Evolutionary conservation across 2,888 invertebrate genomes (phyloP).

Genomic region (Caenorhabditis panamensis): DNA sequence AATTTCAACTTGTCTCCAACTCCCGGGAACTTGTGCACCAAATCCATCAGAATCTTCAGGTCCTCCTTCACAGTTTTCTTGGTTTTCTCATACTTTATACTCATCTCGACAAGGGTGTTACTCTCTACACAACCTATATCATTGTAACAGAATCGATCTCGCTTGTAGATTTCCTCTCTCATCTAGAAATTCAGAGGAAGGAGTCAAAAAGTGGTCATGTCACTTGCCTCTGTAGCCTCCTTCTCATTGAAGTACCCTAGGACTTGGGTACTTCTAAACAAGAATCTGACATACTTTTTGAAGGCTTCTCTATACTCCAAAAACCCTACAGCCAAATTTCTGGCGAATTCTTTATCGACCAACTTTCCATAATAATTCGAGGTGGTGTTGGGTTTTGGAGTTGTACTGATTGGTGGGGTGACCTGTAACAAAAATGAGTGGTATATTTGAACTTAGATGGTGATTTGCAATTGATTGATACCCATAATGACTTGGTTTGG

Average conservation of each 20-base stretch:
- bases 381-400: background rate
- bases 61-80: background rate
- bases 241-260: background rate
- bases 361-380: background rate
- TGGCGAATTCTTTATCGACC: background rate
- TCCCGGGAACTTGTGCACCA: background rate
- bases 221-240: background rate
- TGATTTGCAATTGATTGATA: background rate
- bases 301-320: background rate
- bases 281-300: background rate
- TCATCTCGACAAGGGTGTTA: background rate
- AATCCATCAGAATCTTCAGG: background rate
- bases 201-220: background rate
- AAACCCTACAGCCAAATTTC: background rate
- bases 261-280: slow-evolving; percentile 4
- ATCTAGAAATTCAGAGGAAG: background rate
- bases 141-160: background rate
- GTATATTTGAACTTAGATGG: background rate
- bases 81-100: background rate
- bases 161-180: background rate
- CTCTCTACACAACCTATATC: background rate
- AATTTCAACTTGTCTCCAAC: background rate
- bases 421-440: too few species aligned
- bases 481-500: background rate
- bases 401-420: background rate